Conservation (phyloP, 2,113 vertebrate species). For the Cebus imitator region DNA sequence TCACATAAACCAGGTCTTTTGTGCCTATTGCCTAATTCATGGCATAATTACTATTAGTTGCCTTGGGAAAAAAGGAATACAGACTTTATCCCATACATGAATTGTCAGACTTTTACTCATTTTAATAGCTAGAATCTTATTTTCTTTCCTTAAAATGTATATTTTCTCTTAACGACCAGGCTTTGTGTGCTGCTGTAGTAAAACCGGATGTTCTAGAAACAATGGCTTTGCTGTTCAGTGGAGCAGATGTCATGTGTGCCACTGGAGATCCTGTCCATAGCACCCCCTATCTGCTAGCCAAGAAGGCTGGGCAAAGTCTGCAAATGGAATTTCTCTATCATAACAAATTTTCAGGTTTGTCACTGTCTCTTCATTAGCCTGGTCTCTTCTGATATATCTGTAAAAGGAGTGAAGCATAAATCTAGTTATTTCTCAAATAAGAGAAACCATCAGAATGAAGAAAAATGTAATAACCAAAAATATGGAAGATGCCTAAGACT, state of each 20-base stretch:
- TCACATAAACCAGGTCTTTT: neutral
- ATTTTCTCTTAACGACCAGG: slow-evolving; percentile 82
- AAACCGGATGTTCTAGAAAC: slow-evolving; percentile 91
- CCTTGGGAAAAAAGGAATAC: neutral
- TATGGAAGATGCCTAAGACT: neutral
- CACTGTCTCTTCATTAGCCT: neutral
- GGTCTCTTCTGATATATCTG: neutral
- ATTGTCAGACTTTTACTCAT: neutral
- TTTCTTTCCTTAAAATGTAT: neutral
- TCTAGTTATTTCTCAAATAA: neutral
- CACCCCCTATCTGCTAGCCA: slow-evolving; percentile 95
- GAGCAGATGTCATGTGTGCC: slow-evolving; percentile 95
- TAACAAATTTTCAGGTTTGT: slow-evolving; percentile 94
- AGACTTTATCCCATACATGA: neutral
- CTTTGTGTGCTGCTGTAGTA: slow-evolving; percentile 92
- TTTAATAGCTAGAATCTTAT: neutral
- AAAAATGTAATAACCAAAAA: neutral
- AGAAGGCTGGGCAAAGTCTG: slow-evolving; percentile 92
- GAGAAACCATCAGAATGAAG: neutral
- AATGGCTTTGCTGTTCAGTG: slow-evolving; percentile 93
- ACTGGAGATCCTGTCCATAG: slow-evolving; percentile 91
- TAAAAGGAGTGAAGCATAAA: neutral
- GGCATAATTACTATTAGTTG: neutral
- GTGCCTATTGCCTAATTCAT: neutral
- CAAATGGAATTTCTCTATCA: slow-evolving; percentile 98